These are phyloP conservation scores for Phalacrocorax brasilianus DNA, from an alignment of 2,113 vertebrate genomes.

Conservation along the genomic window DNA sequence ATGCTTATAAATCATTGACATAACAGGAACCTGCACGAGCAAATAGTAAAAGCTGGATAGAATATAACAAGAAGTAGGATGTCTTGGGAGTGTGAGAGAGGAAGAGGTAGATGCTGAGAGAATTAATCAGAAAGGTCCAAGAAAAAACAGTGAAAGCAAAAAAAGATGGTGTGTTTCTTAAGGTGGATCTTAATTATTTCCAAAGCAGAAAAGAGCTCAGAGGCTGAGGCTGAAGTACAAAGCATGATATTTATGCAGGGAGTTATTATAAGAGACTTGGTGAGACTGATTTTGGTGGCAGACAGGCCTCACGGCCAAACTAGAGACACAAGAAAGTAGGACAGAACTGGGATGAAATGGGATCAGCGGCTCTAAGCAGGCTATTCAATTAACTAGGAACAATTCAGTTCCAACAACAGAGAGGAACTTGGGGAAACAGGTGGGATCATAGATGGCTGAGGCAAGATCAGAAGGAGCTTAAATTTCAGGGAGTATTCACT, in stretches of 20 bases:
- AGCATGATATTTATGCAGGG: not conserved
- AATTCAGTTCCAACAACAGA: conserved; percentile 12
- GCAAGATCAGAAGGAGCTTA: not conserved
- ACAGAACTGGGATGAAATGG: conserved; percentile 24
- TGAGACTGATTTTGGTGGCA: conserved; percentile 8
- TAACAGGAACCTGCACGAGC: not conserved
- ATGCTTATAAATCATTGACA: not conserved
- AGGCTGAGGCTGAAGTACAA: not conserved
- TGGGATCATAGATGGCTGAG: not conserved
- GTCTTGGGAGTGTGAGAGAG: not conserved
- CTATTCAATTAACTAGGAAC: conserved; percentile 31
- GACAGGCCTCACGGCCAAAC: not conserved
- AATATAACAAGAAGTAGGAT: not conserved
- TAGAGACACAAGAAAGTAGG: conserved; percentile 35
- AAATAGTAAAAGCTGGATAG: not conserved
- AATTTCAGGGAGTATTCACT: conserved; percentile 9
- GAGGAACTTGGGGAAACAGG: not conserved
- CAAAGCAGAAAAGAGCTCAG: not conserved
- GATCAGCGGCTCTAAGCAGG: conserved; percentile 12
- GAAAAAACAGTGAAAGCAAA: not conserved
- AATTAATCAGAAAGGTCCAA: conserved; percentile 8
- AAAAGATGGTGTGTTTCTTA: not conserved
- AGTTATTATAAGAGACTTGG: not conserved
- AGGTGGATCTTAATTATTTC: not conserved
- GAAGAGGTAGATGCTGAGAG: not conserved